These are phyloP conservation scores for Lota lota DNA, from an alignment of 2,113 vertebrate species.

Conservation along the genomic window DNA sequence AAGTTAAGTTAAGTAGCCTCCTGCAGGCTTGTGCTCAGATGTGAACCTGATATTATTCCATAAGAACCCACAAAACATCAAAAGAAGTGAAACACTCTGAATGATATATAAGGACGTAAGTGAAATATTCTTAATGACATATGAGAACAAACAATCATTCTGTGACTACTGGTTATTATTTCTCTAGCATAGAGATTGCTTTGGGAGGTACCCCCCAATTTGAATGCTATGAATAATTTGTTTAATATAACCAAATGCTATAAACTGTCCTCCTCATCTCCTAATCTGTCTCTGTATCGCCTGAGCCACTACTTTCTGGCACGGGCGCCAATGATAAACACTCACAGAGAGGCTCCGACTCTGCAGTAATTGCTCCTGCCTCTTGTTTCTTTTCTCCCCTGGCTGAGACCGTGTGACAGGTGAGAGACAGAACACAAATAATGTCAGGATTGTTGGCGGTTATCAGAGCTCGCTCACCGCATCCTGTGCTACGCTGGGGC, in stretches of 20 bases:
- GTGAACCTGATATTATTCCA: too few relatives aligned
- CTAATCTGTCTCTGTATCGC: constrained; percentile 7
- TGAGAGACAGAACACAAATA: constrained; percentile 48
- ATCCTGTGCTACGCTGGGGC: constrained; percentile 39
- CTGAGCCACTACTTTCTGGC: constrained; percentile 11
- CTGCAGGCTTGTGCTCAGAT: too few relatives aligned
- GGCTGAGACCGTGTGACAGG: constrained; percentile 46
- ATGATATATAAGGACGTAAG: too few relatives aligned
- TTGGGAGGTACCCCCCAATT: too few relatives aligned
- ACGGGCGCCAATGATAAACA: constrained; percentile 43
- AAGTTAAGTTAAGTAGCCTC: too few relatives aligned
- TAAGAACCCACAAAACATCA: too few relatives aligned
- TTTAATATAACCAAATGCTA: constrained; percentile 14
- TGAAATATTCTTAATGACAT: too few relatives aligned
- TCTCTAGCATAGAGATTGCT: too few relatives aligned
- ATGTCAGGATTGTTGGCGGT: constrained; percentile 49
- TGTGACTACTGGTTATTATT: too few relatives aligned
- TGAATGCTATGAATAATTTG: neutral
- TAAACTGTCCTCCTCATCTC: constrained; percentile 41
- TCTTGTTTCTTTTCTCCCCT: constrained; percentile 9
- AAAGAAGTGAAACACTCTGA: too few relatives aligned
- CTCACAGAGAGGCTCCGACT: constrained; percentile 10
- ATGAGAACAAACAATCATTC: too few relatives aligned
- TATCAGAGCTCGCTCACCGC: constrained; percentile 54
- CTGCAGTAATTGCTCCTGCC: constrained; percentile 33